phyloP scores from a whole-genome alignment of 2,113 vertebrate genomes.

The Leptobrachium leishanense region DNA sequence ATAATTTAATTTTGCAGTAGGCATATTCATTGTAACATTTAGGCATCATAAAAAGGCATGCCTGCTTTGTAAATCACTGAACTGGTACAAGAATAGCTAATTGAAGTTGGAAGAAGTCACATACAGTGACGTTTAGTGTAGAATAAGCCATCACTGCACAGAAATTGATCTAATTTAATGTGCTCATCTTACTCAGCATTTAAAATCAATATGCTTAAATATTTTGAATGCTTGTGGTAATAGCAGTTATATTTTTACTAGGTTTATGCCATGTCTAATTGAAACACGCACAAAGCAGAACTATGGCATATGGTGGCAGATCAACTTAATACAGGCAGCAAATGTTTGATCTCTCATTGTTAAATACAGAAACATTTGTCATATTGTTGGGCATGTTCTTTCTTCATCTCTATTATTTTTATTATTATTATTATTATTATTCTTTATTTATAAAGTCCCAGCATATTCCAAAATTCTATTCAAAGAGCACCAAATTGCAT shows the following conservation, averaged over 20 bases:
- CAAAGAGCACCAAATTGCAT: too few relatives aligned
- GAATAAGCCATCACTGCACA: neutral
- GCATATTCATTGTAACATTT: slow-evolving; percentile 32
- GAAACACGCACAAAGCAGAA: neutral
- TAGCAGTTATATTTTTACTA: neutral
- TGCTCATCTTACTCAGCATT: neutral
- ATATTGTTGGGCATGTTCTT: too few relatives aligned
- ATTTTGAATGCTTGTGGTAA: slow-evolving; percentile 7
- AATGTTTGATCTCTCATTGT: too few relatives aligned
- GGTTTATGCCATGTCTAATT: neutral
- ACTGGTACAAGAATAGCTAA: slow-evolving; percentile 32
- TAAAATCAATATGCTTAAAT: neutral
- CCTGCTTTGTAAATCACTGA: slow-evolving; percentile 28
- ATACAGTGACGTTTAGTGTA: neutral
- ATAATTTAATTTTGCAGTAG: slow-evolving; percentile 30
- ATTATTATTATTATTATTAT: too few relatives aligned
- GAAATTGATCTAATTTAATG: slow-evolving; percentile 24
- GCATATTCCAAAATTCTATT: too few relatives aligned
- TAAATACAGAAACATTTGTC: too few relatives aligned
- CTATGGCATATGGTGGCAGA: too few relatives aligned
- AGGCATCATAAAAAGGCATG: slow-evolving; percentile 1
- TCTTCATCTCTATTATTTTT: too few relatives aligned
- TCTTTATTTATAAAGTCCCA: too few relatives aligned
- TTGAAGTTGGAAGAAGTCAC: slow-evolving; percentile 23
- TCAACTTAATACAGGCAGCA: too few relatives aligned